Percentiles rank a stretch among this genome's conserved stretches.
Conservation (phyloP, 2,797 vertebrate genomes). For the Peromyscus aztecus region DNA sequence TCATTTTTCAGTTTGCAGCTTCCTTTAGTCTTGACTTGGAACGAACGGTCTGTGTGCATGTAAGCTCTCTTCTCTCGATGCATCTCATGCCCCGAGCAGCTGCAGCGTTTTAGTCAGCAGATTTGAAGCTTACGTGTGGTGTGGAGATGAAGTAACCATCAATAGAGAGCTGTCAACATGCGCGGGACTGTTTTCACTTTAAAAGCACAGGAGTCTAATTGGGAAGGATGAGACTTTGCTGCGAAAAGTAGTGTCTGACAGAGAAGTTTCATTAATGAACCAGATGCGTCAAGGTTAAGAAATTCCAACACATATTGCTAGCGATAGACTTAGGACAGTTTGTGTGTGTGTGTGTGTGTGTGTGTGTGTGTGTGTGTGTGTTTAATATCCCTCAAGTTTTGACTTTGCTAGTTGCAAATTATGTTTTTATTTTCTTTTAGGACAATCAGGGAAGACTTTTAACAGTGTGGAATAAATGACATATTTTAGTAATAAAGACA, state of each 20-base stretch:
- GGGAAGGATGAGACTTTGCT: constrained; percentile 36
- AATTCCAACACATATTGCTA: constrained; percentile 59
- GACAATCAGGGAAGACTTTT: background rate
- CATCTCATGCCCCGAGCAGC: constrained; percentile 25
- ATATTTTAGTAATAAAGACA: constrained; percentile 35
- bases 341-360: too few species aligned
- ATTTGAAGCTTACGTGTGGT: constrained; percentile 20
- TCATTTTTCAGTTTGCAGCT: constrained; percentile 85
- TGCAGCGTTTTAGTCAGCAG: constrained; percentile 57
- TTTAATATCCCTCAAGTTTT: constrained; percentile 44
- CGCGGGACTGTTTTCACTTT: background rate
- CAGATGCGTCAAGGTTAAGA: background rate
- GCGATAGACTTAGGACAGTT: background rate
- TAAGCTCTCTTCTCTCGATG: constrained; percentile 26
- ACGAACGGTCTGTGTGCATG: constrained; percentile 44
- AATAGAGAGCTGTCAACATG: constrained; percentile 7
- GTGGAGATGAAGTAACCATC: background rate
- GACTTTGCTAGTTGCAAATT: constrained; percentile 1
- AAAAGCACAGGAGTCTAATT: constrained; percentile 53
- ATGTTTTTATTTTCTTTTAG: constrained; percentile 13
- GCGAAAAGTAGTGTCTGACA: constrained; percentile 40
- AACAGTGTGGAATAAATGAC: constrained; percentile 46
- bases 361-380: too few species aligned
- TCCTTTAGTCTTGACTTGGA: constrained; percentile 54
- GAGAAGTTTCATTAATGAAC: constrained; percentile 55